Base-by-base conservation (phyloP, 2,888 invertebrate species). In the Megastigmus dorsalis region DNA sequence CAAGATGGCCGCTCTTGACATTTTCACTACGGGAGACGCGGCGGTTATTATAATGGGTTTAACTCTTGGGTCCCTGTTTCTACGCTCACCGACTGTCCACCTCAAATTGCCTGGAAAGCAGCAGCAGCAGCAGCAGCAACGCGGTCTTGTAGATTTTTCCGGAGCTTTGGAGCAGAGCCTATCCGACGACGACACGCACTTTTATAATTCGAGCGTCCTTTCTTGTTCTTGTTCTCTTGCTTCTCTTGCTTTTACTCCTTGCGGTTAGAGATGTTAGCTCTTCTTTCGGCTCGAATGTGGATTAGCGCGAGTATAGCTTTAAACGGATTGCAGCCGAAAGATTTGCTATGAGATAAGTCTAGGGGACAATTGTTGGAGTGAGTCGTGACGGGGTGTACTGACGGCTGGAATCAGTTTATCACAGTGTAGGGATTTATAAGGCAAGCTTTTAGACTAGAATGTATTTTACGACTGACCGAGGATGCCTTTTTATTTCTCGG, bases 21-120 rank as follows among this genome's bases (percentile, higher is more conserved):
- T 52, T 52, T 52, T 57, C 67, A 55, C 67, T 38, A 50, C 48
- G 50, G 50, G 59, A 20, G 41, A 45, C 33, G 23, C 2, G 3
- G 36, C 1, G 10, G 3, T 70, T 82, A 83, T 84, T 86, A 86
- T 86, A 85, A 85, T 85, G 82, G 86, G 84, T 83, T 86, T 85
- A 86, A 85, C 86, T 84, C 77, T 36, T 23, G 26, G 71, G 79
- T 77, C 75, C 62, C 78, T n/a, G n/a, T n/a, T n/a, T n/a, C n/a
- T n/a, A n/a, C 76, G 74, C 75, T 79, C 70, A 69, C 70, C 77
- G 68, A 79, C 80, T 81, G 81, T 83, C 81, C 81, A 79, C 77
- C 79, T 82, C 79, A 85, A 86, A 86, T 86, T 85, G 85, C 73
- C 82, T 82, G 85, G 84, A 86, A 86, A 83, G 71, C 66, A 54